phyloP scores from a whole-genome alignment of 2,797 vertebrate species.

The Characodon lateralis region DNA sequence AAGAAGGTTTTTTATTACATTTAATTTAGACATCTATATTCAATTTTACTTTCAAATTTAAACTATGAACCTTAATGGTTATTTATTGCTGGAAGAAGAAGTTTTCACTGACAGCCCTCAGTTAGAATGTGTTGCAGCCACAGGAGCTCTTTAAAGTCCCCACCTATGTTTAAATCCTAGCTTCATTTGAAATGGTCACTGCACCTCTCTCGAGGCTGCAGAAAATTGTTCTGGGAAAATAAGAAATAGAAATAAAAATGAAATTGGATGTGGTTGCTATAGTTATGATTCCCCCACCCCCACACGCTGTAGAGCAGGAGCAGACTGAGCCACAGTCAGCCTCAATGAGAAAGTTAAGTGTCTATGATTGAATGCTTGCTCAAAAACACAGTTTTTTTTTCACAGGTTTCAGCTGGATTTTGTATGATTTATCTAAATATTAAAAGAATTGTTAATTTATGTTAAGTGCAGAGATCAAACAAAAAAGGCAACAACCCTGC shows the following conservation, averaged over 20 bases:
- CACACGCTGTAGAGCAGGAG: too few relatives aligned
- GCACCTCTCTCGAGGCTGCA: neutral
- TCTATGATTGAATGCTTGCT: neutral
- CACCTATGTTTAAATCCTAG: constrained; percentile 4
- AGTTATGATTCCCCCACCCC: neutral
- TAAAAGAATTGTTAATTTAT: neutral
- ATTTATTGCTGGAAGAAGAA: neutral
- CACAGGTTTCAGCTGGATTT: neutral
- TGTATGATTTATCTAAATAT: neutral
- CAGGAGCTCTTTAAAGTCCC: neutral
- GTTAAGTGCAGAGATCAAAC: neutral
- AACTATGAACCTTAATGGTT: neutral
- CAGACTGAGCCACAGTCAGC: neutral
- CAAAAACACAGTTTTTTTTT: neutral
- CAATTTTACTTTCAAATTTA: too few relatives aligned
- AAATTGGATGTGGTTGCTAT: constrained; percentile 2
- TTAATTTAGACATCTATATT: too few relatives aligned
- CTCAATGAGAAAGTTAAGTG: constrained; percentile 1
- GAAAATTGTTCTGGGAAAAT: constrained; percentile 5
- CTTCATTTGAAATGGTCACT: constrained; percentile 2
- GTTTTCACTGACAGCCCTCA: neutral
- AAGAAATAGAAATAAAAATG: constrained; percentile 3
- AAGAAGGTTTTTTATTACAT: too few relatives aligned
- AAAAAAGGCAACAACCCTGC: neutral
- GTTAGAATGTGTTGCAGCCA: neutral